Evolutionary conservation across 2,113 vertebrate species (phyloP).

Genomic region (Onychostoma macrolepis): DNA sequence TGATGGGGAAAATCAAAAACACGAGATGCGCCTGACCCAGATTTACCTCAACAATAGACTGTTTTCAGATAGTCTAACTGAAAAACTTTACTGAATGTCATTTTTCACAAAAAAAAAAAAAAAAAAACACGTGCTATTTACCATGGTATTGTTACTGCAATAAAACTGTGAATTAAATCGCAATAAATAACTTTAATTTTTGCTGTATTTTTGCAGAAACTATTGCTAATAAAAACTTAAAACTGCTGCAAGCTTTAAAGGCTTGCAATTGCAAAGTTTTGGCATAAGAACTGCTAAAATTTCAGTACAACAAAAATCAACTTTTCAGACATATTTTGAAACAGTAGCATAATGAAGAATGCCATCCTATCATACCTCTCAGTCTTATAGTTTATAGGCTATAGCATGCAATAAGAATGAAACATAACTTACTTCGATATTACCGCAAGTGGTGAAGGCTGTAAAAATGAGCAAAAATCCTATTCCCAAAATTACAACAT

Average conservation of each 20-base stretch:
- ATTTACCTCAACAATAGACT: conserved; percentile 43
- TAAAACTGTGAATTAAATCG: background rate
- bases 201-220: background rate
- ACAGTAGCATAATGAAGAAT: background rate
- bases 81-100: background rate
- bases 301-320: background rate
- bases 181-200: background rate
- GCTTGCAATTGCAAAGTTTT: background rate
- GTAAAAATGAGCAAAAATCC: conserved; percentile 80
- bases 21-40: conserved; percentile 67
- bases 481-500: conserved; percentile 78
- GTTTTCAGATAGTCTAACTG: background rate
- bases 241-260: background rate
- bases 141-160: background rate
- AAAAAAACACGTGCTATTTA: too few relatives aligned
- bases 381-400: background rate
- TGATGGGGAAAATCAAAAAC: conserved; percentile 68
- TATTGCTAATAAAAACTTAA: background rate
- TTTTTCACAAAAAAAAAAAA: background rate
- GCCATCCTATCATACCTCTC: background rate
- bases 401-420: background rate
- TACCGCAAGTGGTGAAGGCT: conserved; percentile 81
- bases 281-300: background rate
- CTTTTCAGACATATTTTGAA: background rate
- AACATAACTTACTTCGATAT: conserved; percentile 74